phyloP scores from a whole-genome alignment of 2,888 invertebrate species.

The Dichetophora obliterata region DNA sequence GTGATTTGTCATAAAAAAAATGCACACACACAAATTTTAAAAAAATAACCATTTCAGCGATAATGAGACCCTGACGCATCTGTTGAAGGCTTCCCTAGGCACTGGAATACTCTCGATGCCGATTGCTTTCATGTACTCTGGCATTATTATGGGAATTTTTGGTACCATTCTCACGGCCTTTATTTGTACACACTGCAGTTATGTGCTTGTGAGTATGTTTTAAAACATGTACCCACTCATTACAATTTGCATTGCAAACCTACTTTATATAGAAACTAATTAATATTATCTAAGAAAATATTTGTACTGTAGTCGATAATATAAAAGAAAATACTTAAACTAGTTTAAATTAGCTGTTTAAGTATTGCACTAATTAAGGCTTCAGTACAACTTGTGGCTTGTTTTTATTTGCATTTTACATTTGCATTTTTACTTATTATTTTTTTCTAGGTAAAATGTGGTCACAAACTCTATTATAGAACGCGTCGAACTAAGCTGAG shows the following conservation, averaged over 20 bases:
- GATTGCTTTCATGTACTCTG: constrained; percentile 88
- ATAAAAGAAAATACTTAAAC: too few species aligned
- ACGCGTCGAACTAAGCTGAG: constrained; percentile 81
- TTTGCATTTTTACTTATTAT: background rate
- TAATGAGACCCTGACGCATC: constrained; percentile 90
- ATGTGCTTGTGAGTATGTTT: constrained; percentile 80
- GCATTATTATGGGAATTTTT: constrained; percentile 85
- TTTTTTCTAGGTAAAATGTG: constrained; percentile 79
- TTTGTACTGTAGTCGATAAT: too few species aligned
- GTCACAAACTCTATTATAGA: constrained; percentile 83
- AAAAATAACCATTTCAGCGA: constrained; percentile 75
- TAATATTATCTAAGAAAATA: too few species aligned
- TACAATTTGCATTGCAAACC: too few species aligned
- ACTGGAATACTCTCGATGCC: constrained; percentile 98
- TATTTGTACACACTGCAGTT: constrained; percentile 95
- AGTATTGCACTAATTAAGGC: too few species aligned
- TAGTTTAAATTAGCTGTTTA: too few species aligned
- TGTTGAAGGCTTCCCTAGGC: constrained; percentile 95
- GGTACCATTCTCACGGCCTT: constrained; percentile 88
- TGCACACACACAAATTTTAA: background rate
- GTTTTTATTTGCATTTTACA: background rate
- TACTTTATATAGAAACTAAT: too few species aligned
- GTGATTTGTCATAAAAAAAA: too few species aligned
- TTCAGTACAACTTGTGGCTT: background rate
- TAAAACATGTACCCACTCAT: too few species aligned